phyloP scores from a whole-genome alignment of 2,797 vertebrate genomes.

The Pipistrellus pipistrellus region DNA sequence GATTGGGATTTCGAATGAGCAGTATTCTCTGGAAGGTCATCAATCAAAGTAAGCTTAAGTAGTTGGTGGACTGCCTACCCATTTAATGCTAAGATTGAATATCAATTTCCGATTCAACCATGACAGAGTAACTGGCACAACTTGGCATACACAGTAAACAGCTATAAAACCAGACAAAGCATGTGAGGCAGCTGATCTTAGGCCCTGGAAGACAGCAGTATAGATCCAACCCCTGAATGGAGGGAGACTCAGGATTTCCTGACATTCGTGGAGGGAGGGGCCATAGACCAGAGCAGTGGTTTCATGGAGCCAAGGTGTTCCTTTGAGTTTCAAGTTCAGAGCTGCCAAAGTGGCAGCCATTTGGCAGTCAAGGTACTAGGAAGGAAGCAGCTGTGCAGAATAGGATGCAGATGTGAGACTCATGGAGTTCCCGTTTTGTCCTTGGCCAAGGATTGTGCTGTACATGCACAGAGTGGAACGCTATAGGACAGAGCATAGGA shows the following conservation, averaged over 20 bases:
- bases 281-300: background rate
- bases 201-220: background rate
- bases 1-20: constrained; percentile 54
- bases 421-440: background rate
- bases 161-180: background rate
- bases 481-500: background rate
- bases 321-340: background rate
- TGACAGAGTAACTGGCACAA: background rate
- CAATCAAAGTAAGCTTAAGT: constrained; percentile 8
- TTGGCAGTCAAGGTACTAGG: background rate
- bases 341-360: background rate
- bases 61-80: background rate
- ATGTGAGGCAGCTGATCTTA: background rate
- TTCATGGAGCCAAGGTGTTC: background rate
- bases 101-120: background rate
- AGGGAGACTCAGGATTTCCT: background rate
- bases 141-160: background rate
- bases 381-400: background rate
- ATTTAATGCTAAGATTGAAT: background rate
- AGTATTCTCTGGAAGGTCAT: background rate
- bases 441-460: background rate
- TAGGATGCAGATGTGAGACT: background rate
- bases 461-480: background rate
- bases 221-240: background rate
- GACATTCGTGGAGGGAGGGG: rapidly evolving